Conservation (phyloP, 1,140 invertebrate species). For the Glossosoma conforme region DNA sequence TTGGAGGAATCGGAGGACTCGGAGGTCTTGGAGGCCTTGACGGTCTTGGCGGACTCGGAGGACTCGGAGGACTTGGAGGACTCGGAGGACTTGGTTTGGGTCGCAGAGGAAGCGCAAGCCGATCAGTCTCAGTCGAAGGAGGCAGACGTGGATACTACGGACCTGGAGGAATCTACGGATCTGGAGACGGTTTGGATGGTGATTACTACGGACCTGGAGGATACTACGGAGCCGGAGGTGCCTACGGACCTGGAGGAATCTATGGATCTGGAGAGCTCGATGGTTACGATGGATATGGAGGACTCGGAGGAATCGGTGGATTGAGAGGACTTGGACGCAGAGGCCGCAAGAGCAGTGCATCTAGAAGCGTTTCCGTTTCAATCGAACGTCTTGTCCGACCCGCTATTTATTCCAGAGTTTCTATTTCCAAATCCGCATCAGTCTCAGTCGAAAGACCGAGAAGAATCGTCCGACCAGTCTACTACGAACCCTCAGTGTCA, state of each 20-base stretch:
- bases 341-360: not conserved
- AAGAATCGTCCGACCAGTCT: not conserved
- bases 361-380: not conserved
- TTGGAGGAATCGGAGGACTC: not conserved
- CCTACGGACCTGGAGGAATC: not conserved
- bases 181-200: no score
- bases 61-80: not conserved
- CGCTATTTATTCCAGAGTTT: not conserved
- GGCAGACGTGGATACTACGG: no score
- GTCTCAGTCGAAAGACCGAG: not conserved
- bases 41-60: not conserved
- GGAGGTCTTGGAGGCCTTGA: no score
- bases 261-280: not conserved
- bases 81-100: not conserved
- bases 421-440: no score
- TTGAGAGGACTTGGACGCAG: not conserved
- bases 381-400: not conserved
- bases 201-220: no score
- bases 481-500: not conserved
- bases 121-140: conserved; percentile 3
- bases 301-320: not conserved
- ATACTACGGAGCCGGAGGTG: no score
- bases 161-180: no score
- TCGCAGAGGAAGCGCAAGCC: not conserved
- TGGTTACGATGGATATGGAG: not conserved